Conservation (phyloP, 2,888 invertebrate genomes). For the Leucoptera coffeella region DNA sequence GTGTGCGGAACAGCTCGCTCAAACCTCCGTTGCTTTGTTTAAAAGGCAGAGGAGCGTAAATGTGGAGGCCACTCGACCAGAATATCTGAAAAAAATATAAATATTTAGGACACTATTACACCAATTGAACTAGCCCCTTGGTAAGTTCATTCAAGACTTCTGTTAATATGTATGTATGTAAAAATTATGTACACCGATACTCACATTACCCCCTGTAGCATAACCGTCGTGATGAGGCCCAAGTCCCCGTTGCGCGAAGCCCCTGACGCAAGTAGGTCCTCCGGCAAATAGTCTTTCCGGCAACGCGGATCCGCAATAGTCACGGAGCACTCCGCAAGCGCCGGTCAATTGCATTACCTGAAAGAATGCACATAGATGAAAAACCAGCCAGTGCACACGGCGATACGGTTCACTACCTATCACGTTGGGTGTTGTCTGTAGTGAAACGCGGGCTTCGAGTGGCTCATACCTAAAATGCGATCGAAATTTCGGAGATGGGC, state of each 20-base stretch:
- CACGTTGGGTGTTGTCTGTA: too few species aligned
- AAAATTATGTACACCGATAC: conserved; percentile 7
- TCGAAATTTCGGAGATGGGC: too few species aligned
- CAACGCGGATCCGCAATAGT: conserved; percentile 57
- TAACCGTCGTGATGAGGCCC: conserved; percentile 78
- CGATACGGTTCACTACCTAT: too few species aligned
- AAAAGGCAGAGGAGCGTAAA: conserved; percentile 89
- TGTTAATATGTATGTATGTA: too few species aligned
- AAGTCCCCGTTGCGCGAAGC: conserved; percentile 81
- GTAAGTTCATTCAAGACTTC: too few species aligned
- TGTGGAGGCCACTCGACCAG: conserved; percentile 84
- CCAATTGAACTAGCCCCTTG: too few species aligned
- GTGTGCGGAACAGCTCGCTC: conserved; percentile 79
- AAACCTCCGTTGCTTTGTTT: conserved; percentile 70
- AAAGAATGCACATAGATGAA: too few species aligned
- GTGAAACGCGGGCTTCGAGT: too few species aligned
- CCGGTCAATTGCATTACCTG: conserved; percentile 67
- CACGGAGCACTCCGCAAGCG: conserved; percentile 63
- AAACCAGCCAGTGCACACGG: too few species aligned
- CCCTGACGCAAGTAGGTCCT: conserved; percentile 82
- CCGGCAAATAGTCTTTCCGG: conserved; percentile 81
- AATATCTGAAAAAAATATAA: conserved; percentile 53
- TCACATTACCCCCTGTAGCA: conserved; percentile 63
- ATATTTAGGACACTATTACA: too few species aligned
- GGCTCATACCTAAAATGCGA: too few species aligned